Percentiles rank a stretch among this genome's conserved stretches.
These are phyloP conservation scores for Terrapene triunguis DNA, from an alignment of 2,113 vertebrate genomes.

Conservation along the genomic window DNA sequence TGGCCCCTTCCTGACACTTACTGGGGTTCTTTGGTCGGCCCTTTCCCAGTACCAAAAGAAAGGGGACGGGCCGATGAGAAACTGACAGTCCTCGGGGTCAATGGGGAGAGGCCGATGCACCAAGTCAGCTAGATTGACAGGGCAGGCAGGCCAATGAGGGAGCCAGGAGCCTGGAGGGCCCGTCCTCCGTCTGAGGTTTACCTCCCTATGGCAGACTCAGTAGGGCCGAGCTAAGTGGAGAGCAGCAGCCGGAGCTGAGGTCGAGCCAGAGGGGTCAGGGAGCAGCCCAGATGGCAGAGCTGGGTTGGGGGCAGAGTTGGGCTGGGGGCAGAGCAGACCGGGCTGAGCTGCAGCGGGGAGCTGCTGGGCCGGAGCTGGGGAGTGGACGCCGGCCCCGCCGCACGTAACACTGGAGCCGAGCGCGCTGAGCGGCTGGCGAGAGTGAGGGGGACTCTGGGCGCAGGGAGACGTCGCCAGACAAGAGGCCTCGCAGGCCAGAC, in stretches of 20 bases:
- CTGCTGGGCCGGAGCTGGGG: too few relatives aligned
- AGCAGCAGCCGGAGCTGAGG: too few relatives aligned
- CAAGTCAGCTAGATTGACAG: not conserved
- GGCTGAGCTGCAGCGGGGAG: not conserved
- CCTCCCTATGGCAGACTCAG: not conserved
- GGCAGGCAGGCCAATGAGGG: not conserved
- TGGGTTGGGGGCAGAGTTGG: too few relatives aligned
- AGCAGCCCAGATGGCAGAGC: too few relatives aligned
- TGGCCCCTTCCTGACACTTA: too few relatives aligned
- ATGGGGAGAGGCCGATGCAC: not conserved
- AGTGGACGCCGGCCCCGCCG: not conserved
- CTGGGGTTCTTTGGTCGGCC: too few relatives aligned
- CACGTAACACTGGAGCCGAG: not conserved
- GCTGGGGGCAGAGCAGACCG: not conserved
- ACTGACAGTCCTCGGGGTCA: not conserved
- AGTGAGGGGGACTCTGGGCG: not conserved
- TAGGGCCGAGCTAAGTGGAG: not conserved
- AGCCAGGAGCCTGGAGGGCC: too few relatives aligned
- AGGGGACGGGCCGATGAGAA: not conserved
- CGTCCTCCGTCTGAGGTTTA: not conserved
- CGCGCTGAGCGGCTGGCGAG: fast-evolving
- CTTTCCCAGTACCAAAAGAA: not conserved
- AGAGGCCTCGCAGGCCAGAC: not conserved
- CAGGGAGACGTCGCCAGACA: not conserved
- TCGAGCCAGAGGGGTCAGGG: too few relatives aligned